A percentile compares a stretch with the other conserved stretches of the same genome.
These are phyloP conservation scores for Gavialis gangeticus DNA, from an alignment of 2,113 vertebrate genomes.

Conservation along the genomic window DNA sequence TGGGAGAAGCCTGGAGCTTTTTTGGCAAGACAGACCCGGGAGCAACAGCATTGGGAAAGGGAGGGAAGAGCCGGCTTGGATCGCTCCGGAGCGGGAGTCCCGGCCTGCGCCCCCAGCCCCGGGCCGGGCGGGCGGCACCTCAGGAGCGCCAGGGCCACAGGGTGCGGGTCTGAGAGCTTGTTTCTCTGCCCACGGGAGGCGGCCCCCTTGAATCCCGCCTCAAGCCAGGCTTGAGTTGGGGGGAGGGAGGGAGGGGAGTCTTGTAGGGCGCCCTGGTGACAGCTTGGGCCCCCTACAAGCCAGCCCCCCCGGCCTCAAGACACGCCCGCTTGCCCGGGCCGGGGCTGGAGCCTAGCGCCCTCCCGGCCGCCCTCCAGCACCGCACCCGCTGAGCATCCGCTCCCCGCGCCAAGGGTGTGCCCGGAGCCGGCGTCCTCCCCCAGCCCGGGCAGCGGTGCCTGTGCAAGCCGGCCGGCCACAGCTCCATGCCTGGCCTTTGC, in stretches of 20 bases:
- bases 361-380: no score
- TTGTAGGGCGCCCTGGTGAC: no score
- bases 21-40: conserved; percentile 31
- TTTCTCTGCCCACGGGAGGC: no score
- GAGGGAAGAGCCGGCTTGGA: conserved; percentile 9
- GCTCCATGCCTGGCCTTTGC: conserved; percentile 20
- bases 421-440: background rate
- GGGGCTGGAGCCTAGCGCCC: no score
- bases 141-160: no score
- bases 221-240: background rate
- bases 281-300: no score
- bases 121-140: no score
- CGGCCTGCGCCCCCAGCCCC: no score
- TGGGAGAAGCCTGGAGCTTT: conserved; percentile 57
- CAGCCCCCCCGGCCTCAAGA: no score
- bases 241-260: background rate
- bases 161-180: no score
- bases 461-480: background rate
- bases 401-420: background rate
- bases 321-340: no score
- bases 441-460: background rate
- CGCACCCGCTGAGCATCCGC: background rate
- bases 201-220: no score
- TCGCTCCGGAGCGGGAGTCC: background rate
- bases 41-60: background rate